Base-by-base conservation (phyloP, 2,888 invertebrate genomes). In the Lasioglossum villosulum region DNA sequence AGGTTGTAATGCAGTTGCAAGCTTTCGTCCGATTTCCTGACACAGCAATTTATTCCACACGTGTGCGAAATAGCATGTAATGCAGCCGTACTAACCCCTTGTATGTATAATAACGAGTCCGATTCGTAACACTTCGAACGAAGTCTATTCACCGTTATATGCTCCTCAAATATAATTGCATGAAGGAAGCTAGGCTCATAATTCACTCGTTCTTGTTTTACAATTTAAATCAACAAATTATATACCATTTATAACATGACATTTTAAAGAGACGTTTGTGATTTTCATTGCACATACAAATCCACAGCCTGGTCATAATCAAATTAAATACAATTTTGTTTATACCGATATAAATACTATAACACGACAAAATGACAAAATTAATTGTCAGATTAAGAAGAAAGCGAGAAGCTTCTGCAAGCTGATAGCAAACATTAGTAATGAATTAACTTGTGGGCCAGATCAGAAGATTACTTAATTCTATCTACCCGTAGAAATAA, bases 1-100 rank as follows among this genome's bases (percentile, higher is more conserved):
- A 81, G 81, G 75, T 75, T 86, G 74, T 73, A 80, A 74, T 70
- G 70, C 75, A 75, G 70, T 48, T 23, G 68, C 63, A 66, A 63
- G 75, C 74, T 76, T 80, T 71, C 85, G 76, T 74, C 68, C 76
- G 30, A 42, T 48, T 66, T 76, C 73, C 70, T 71, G 66, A 75
- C 70, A 78, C 34, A 10, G 75, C 63, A 75, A 80, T 81, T 81
- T 81, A 74, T 75, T 78, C 34, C 52, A 45, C 34, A 75, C 63
- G 75, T 66, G 63, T 72, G 63, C n/a, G 56, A 70, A 83, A 78
- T 27, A 30, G 12, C 27, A 59, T 30, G 59, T 5, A 27, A 30
- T 14, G 4, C 30, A 63, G 0, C 14, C 63, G 1, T 2, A 19
- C 30, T n/a, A n/a, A 56, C 12, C 56, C 56, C 10, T 56, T 4